Percentiles rank a stretch among this genome's conserved stretches.
These are phyloP conservation scores for Ephialtes manifestator DNA, from an alignment of 2,888 invertebrate species.

Conservation along the genomic window DNA sequence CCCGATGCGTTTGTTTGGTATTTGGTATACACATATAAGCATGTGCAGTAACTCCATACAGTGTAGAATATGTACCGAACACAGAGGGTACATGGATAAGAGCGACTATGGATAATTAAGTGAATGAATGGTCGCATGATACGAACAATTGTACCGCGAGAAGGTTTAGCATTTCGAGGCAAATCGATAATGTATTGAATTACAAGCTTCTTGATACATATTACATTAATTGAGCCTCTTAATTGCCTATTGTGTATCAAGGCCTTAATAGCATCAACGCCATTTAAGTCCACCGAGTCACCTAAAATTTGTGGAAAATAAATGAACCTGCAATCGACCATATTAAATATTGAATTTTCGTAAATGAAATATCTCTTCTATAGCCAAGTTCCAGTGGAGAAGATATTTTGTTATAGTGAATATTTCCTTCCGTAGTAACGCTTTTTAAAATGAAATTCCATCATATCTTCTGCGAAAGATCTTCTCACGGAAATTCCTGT, in stretches of 20 bases:
- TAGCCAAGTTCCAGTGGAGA: too few relatives aligned
- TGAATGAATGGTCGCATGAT: slow-evolving; percentile 10
- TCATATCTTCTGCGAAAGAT: too few relatives aligned
- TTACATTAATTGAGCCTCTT: background rate
- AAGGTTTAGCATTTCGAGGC: background rate
- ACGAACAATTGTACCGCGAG: background rate
- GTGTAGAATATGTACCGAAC: background rate
- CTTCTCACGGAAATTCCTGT: too few relatives aligned
- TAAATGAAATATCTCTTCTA: too few relatives aligned
- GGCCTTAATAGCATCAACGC: too few relatives aligned
- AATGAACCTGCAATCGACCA: too few relatives aligned
- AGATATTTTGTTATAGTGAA: too few relatives aligned
- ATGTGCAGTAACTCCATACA: background rate
- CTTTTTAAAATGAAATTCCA: too few relatives aligned
- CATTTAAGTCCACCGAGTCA: too few relatives aligned
- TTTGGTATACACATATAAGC: slow-evolving; percentile 18
- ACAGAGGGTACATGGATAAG: slow-evolving; percentile 32
- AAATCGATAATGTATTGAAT: background rate
- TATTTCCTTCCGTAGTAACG: too few relatives aligned
- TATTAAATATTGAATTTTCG: too few relatives aligned
- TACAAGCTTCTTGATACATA: background rate
- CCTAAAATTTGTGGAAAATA: too few relatives aligned
- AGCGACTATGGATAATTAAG: slow-evolving; percentile 49
- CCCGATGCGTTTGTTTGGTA: slow-evolving; percentile 35
- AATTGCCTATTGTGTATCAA: background rate